Percentiles rank a stretch among this genome's conserved stretches.
phyloP scores from a whole-genome alignment of 2,888 invertebrate genomes.

The Eristalis tenax region DNA sequence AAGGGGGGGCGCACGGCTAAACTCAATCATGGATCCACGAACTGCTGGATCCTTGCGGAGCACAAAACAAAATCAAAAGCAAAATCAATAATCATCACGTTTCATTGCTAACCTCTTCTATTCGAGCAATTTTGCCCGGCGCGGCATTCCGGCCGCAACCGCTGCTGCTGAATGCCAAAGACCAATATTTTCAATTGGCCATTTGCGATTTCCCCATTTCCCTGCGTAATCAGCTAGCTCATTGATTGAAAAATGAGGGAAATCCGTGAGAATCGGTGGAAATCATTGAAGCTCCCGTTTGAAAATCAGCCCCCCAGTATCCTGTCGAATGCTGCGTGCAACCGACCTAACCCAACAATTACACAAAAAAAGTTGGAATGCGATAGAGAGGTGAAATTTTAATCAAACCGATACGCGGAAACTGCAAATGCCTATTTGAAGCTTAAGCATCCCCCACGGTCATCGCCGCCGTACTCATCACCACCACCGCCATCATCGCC shows the following conservation, averaged over 20 bases:
- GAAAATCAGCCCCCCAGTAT: background rate
- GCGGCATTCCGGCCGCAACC: background rate
- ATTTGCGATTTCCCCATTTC: slow-evolving; percentile 32
- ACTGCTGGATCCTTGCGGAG: background rate
- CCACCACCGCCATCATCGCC: background rate
- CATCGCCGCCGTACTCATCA: background rate
- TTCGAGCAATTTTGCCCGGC: slow-evolving; percentile 15
- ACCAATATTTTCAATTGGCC: slow-evolving; percentile 38
- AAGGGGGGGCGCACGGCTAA: background rate
- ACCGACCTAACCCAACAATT: slow-evolving; percentile 46
- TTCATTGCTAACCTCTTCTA: slow-evolving; percentile 34
- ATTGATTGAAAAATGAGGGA: slow-evolving; percentile 41
- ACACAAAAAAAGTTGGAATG: slow-evolving; percentile 14
- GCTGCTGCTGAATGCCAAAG: slow-evolving; percentile 3
- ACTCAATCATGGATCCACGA: background rate
- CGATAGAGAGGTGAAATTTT: slow-evolving; percentile 7
- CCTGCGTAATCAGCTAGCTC: slow-evolving; percentile 13
- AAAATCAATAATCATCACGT: slow-evolving; percentile 32
- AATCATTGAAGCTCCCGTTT: slow-evolving; percentile 16
- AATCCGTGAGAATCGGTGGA: slow-evolving; percentile 16
- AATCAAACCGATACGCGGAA: slow-evolving; percentile 27
- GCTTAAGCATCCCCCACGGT: background rate
- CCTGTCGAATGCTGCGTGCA: slow-evolving; percentile 11
- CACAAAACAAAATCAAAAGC: background rate
- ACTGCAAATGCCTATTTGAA: background rate